phyloP scores from a whole-genome alignment of 1,140 invertebrate species.

The Panagrolaimus sp. region DNA sequence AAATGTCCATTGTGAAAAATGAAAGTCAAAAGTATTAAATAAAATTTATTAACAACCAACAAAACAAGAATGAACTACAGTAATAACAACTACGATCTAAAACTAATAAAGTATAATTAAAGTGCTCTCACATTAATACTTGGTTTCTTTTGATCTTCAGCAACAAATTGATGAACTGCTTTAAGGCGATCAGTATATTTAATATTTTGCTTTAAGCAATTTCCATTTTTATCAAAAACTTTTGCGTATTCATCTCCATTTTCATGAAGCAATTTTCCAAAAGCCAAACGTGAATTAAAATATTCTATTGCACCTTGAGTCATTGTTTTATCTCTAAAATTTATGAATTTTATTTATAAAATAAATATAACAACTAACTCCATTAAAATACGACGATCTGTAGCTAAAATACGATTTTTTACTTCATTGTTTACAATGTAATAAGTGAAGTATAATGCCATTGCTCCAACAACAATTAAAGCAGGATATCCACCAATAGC shows the following conservation, averaged over 20 bases:
- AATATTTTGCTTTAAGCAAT: neutral
- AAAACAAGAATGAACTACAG: no score
- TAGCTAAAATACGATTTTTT: neutral
- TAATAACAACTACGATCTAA: no score
- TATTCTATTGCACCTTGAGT: constrained; percentile 17
- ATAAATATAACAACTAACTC: neutral
- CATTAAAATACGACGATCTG: neutral
- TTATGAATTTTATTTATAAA: constrained; percentile 4
- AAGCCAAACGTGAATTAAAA: constrained; percentile 24
- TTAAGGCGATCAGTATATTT: neutral
- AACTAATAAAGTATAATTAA: neutral
- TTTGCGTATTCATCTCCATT: neutral
- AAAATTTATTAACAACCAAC: no score
- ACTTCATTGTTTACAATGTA: constrained; percentile 1
- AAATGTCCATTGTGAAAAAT: no score
- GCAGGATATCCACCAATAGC: neutral
- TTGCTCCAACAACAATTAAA: neutral
- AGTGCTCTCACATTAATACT: constrained; percentile 1
- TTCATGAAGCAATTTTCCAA: constrained; percentile 27
- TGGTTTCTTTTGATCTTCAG: neutral
- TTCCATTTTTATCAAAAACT: neutral
- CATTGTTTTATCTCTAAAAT: constrained; percentile 13
- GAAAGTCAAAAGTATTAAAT: no score
- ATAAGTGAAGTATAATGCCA: neutral
- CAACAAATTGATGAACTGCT: neutral